phyloP scores from a whole-genome alignment of 2,888 invertebrate genomes.

The Parapristionchus giblindavisi region DNA sequence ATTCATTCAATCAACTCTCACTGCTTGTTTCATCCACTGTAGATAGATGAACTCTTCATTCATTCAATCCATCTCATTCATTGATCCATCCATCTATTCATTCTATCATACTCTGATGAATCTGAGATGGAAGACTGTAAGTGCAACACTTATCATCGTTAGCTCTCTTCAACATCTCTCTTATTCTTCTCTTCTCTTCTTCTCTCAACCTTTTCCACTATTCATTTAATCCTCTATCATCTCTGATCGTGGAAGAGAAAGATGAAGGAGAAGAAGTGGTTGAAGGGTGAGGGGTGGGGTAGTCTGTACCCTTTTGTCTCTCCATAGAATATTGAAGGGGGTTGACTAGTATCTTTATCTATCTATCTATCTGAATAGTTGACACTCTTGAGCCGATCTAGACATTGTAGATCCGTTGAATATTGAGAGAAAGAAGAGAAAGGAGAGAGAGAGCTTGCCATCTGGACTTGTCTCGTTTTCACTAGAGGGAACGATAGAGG shows the following conservation, averaged over 20 bases:
- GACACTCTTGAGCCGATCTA: background rate
- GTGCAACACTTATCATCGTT: no score
- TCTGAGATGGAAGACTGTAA: no score
- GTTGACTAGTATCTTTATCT: background rate
- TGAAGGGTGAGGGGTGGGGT: no score
- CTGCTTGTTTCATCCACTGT: no score
- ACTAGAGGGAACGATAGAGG: background rate
- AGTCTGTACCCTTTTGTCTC: no score
- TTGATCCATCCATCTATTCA: background rate
- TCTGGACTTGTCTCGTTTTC: background rate
- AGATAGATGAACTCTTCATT: no score
- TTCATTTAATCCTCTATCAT: conserved; percentile 8
- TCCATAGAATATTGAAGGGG: background rate
- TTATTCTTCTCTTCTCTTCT: no score
- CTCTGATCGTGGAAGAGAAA: background rate
- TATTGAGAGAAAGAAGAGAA: background rate
- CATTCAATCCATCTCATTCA: no score
- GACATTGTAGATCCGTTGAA: conserved; percentile 11
- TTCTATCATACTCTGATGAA: background rate
- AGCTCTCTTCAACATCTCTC: no score
- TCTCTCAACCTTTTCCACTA: background rate
- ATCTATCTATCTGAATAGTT: background rate
- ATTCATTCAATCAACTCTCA: no score
- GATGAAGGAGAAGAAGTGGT: no score
- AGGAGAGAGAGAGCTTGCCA: background rate